Evolutionary conservation across 2,113 vertebrate genomes (phyloP).

Genomic region (Recurvirostra avosetta): DNA sequence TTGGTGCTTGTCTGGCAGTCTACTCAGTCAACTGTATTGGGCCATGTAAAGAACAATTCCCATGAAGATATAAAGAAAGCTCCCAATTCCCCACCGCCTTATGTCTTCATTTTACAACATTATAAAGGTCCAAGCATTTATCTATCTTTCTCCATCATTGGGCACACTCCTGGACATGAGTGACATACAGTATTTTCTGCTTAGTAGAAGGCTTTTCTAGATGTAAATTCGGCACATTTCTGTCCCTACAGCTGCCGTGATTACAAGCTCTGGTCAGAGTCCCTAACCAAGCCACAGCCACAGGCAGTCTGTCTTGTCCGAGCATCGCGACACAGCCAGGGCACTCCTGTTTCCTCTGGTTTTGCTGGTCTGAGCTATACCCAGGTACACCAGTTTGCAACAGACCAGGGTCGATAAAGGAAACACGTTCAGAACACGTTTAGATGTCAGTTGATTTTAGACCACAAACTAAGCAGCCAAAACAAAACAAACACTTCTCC

Average conservation of each 20-base stretch:
- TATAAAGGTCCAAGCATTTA: neutral
- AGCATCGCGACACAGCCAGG: neutral
- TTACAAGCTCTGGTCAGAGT: neutral
- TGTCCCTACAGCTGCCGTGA: neutral
- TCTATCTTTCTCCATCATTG: neutral
- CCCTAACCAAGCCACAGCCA: neutral
- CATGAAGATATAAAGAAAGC: neutral
- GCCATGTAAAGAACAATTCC: neutral
- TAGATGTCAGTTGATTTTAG: neutral
- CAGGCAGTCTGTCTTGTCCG: neutral
- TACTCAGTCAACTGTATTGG: neutral
- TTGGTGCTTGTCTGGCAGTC: slow-evolving; percentile 8
- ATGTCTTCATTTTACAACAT: neutral
- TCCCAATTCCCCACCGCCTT: neutral
- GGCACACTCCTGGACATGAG: neutral
- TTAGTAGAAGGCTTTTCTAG: neutral
- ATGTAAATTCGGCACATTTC: neutral
- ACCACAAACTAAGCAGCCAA: neutral
- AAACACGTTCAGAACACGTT: neutral
- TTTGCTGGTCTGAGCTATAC: neutral
- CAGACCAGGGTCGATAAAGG: fast-evolving
- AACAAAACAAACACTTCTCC: neutral
- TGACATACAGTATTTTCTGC: neutral
- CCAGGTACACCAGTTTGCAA: neutral
- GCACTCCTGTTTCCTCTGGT: neutral